These are phyloP conservation scores for Steatornis caripensis DNA, from an alignment of 2,113 vertebrate species.

Conservation along the genomic window DNA sequence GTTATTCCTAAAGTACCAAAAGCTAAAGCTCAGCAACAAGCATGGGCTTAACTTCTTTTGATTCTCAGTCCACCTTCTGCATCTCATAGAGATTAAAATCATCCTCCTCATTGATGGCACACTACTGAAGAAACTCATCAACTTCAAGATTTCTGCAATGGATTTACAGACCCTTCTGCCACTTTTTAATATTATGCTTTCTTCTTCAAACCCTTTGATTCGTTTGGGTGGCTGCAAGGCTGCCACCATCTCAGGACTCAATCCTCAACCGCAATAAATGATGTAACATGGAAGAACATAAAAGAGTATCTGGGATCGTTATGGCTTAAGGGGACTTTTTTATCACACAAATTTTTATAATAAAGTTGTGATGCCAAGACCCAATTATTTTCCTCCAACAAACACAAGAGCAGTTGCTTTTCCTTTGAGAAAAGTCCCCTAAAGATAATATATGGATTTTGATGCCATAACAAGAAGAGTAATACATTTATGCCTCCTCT, in stretches of 20 bases:
- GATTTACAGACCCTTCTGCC: neutral
- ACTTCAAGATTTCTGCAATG: neutral
- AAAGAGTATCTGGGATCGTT: neutral
- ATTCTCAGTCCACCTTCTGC: neutral
- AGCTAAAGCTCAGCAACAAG: neutral
- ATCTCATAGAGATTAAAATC: neutral
- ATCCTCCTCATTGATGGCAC: neutral
- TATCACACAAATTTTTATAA: neutral
- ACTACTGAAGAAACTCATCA: neutral
- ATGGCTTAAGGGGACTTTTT: fast-evolving
- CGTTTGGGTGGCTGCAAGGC: neutral
- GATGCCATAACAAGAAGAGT: neutral
- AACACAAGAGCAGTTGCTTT: neutral
- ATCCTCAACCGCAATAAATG: neutral
- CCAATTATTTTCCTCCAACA: neutral
- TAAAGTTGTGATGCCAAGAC: neutral
- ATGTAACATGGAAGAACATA: neutral
- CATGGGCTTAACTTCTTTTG: neutral
- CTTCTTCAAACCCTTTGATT: neutral
- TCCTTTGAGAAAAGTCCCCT: neutral
- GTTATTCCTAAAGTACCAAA: neutral
- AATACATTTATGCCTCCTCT: neutral
- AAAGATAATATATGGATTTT: neutral
- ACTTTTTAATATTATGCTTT: neutral
- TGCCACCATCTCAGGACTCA: neutral